phyloP scores from a whole-genome alignment of 2,113 vertebrate genomes.

The Garra rufa region DNA sequence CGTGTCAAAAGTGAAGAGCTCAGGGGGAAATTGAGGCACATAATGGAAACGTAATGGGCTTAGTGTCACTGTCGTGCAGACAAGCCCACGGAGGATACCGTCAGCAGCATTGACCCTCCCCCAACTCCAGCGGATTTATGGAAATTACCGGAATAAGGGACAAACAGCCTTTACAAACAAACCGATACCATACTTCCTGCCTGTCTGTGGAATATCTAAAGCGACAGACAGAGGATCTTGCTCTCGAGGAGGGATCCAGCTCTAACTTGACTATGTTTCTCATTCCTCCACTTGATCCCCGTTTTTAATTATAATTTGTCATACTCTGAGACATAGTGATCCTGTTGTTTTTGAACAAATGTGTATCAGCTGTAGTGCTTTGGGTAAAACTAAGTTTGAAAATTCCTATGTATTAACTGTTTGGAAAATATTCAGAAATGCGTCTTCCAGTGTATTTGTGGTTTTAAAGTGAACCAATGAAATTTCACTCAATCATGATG shows the following conservation, averaged over 20 bases:
- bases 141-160: slow-evolving; percentile 66
- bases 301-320: not conserved
- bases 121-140: slow-evolving; percentile 59
- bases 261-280: slow-evolving; percentile 24
- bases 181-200: slow-evolving; percentile 68
- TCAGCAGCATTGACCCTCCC: slow-evolving; percentile 73
- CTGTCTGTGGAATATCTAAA: slow-evolving; percentile 69
- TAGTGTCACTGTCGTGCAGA: slow-evolving; percentile 78
- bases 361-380: slow-evolving; percentile 62
- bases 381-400: slow-evolving; percentile 87
- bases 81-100: slow-evolving; percentile 63
- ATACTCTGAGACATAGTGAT: not conserved
- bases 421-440: slow-evolving; percentile 67
- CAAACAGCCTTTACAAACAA: slow-evolving; percentile 69
- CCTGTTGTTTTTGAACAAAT: not conserved
- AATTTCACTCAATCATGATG: too few relatives aligned
- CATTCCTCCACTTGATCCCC: not conserved
- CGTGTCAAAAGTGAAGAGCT: slow-evolving; percentile 77
- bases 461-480: too few relatives aligned
- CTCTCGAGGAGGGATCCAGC: slow-evolving; percentile 9
- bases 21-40: slow-evolving; percentile 77
- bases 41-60: slow-evolving; percentile 83
- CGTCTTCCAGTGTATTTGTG: slow-evolving; percentile 57
- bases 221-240: slow-evolving; percentile 49
- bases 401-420: slow-evolving; percentile 66